A percentile compares a stretch with the other conserved stretches of the same genome.
Conservation (phyloP, 2,888 invertebrate species). For the Phengaris arion region DNA sequence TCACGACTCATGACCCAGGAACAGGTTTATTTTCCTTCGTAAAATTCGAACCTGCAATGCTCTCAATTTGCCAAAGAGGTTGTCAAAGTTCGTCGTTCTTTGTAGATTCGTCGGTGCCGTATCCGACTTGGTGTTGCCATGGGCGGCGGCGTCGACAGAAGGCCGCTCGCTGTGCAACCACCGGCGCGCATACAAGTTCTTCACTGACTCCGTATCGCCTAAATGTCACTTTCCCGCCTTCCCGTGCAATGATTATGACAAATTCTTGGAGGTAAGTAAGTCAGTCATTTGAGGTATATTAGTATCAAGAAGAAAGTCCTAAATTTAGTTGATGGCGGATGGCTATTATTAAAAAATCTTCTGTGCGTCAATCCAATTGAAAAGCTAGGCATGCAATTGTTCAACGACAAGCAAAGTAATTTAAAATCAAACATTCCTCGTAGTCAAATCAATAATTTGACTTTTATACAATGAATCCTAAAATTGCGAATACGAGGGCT, state of each 20-base stretch:
- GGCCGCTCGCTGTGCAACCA: slow-evolving; percentile 96
- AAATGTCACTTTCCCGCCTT: slow-evolving; percentile 95
- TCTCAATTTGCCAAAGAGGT: neutral
- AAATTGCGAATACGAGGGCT: too few species aligned
- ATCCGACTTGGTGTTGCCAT: slow-evolving; percentile 92
- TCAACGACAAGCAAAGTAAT: too few species aligned
- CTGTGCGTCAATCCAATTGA: too few species aligned
- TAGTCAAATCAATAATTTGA: too few species aligned
- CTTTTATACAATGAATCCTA: too few species aligned
- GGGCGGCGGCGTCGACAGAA: slow-evolving; percentile 82
- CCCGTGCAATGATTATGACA: slow-evolving; percentile 90
- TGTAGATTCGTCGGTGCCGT: slow-evolving; percentile 90
- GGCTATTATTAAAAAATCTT: too few species aligned
- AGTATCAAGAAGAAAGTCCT: too few species aligned
- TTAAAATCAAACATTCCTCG: too few species aligned
- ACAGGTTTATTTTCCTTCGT: too few species aligned
- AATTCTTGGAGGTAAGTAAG: slow-evolving; percentile 81
- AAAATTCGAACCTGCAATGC: neutral
- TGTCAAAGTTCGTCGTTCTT: neutral
- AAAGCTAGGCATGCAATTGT: too few species aligned
- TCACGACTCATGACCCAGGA: too few species aligned
- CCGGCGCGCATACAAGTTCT: slow-evolving; percentile 94
- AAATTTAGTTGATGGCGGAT: too few species aligned
- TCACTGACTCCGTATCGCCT: slow-evolving; percentile 95
- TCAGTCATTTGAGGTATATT: neutral